Percentiles rank a stretch among this genome's conserved stretches.
These are phyloP conservation scores for Eupeodes luniger DNA, from an alignment of 2,888 invertebrate species.

Conservation along the genomic window DNA sequence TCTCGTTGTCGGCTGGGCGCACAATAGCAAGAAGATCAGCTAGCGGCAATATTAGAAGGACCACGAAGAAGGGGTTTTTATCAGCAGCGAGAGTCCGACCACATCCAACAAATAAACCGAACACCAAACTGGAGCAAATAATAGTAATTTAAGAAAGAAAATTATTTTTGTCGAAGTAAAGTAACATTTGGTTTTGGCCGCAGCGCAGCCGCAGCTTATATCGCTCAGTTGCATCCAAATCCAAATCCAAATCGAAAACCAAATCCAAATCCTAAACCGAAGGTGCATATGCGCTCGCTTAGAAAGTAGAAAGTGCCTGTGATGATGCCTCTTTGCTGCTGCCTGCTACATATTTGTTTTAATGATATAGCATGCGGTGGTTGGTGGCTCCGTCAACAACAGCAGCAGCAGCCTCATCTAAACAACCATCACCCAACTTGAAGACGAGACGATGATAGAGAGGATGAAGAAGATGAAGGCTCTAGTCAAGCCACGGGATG, in stretches of 20 bases:
- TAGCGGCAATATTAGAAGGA: constrained; percentile 23
- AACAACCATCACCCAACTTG: constrained; percentile 23
- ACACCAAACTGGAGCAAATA: constrained; percentile 76
- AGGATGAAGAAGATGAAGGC: constrained; percentile 67
- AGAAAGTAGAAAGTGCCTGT: constrained; percentile 72
- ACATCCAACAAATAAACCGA: constrained; percentile 73
- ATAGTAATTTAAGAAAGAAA: constrained; percentile 76
- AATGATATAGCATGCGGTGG: constrained; percentile 76
- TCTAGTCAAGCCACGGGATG: constrained; percentile 23
- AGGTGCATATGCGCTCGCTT: constrained; percentile 69
- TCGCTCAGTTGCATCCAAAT: constrained; percentile 66
- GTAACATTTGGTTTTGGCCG: constrained; percentile 63
- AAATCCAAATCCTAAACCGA: constrained; percentile 17
- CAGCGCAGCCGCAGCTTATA: constrained; percentile 44
- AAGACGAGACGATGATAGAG: constrained; percentile 44
- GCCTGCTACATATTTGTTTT: constrained; percentile 75
- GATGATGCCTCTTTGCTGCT: constrained; percentile 51
- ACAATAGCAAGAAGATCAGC: constrained; percentile 56
- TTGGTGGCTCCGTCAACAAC: constrained; percentile 71
- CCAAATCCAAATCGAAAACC: constrained; percentile 34
- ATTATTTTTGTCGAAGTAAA: constrained; percentile 73
- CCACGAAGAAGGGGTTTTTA: constrained; percentile 21
- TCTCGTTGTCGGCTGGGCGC: not conserved
- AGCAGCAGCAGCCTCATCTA: constrained; percentile 50
- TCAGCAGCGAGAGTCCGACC: constrained; percentile 40